Conservation (phyloP, 1,140 invertebrate genomes). For the Lordiphosa mommai region DNA sequence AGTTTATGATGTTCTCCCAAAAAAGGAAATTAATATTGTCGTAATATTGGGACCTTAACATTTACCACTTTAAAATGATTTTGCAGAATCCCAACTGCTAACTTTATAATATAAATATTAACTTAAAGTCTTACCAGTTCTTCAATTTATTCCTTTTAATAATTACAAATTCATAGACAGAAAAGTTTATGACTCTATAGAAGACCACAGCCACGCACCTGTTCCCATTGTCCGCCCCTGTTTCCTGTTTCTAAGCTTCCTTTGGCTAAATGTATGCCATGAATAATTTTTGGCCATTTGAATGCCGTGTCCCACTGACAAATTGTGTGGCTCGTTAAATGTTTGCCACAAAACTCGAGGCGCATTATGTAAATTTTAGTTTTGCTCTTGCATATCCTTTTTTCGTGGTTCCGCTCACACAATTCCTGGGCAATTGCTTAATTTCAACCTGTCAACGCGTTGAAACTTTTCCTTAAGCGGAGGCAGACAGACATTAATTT, state of each 20-base stretch:
- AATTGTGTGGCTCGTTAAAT: constrained; percentile 50
- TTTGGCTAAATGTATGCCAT: constrained; percentile 4
- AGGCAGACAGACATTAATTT: constrained; percentile 31
- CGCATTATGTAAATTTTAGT: constrained; percentile 42
- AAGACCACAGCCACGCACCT: constrained; percentile 4
- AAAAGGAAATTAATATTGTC: no score
- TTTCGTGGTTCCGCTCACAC: not conserved
- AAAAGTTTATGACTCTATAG: constrained; percentile 27
- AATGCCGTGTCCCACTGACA: constrained; percentile 24
- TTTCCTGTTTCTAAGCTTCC: not conserved
- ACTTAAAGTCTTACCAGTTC: constrained; percentile 10
- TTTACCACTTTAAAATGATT: no score
- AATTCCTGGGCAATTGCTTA: constrained; percentile 4
- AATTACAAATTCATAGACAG: constrained; percentile 48
- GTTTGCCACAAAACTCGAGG: constrained; percentile 29
- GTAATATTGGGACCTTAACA: no score
- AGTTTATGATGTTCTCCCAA: no score
- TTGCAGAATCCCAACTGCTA: no score
- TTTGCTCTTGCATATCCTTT: constrained; percentile 3
- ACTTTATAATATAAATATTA: no score
- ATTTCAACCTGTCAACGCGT: not conserved
- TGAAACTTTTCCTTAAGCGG: not conserved
- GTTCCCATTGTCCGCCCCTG: not conserved
- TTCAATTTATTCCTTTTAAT: constrained; percentile 14
- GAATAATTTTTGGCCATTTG: constrained; percentile 32